Percentiles rank a stretch among this genome's conserved stretches.
These are phyloP conservation scores for Botrylloides violaceus DNA, from an alignment of 23 tunicate species.

Conservation along the genomic window DNA sequence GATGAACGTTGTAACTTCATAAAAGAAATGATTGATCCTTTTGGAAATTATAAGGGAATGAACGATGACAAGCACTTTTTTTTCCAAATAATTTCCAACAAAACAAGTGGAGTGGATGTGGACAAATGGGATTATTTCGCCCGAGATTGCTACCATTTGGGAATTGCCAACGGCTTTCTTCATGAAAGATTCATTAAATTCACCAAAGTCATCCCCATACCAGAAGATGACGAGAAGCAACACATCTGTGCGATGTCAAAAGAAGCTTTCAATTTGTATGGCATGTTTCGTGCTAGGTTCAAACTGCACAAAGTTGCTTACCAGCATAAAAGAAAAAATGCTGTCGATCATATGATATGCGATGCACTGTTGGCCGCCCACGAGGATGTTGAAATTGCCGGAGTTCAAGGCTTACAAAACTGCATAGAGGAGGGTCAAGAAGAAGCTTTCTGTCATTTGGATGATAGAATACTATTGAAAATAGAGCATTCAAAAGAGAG, in stretches of 20 bases:
- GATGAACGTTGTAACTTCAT: constrained; percentile 31
- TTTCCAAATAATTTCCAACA: constrained; percentile 77
- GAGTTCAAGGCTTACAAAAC: not conserved
- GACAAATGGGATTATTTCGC: constrained; percentile 97
- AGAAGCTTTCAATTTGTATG: constrained; percentile 57
- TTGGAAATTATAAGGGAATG: not conserved
- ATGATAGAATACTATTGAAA: not conserved
- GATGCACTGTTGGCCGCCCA: constrained; percentile 67
- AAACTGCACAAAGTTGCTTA: constrained; percentile 59
- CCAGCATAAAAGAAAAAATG: constrained; percentile 46
- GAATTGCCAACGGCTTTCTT: constrained; percentile 62
- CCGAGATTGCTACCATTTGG: constrained; percentile 80
- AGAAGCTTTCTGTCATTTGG: not conserved
- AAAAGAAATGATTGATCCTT: constrained; percentile 55
- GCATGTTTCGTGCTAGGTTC: constrained; percentile 61
- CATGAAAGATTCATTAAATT: constrained; percentile 53
- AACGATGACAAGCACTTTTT: constrained; percentile 31
- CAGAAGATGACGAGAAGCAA: constrained; percentile 21
- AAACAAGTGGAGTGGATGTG: constrained; percentile 68
- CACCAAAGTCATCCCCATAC: constrained; percentile 34
- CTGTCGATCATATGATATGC: constrained; percentile 59
- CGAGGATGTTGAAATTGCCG: constrained; percentile 9
- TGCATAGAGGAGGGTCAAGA: not conserved
- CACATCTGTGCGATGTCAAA: constrained; percentile 69
- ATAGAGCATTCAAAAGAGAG: not conserved